These are phyloP conservation scores for Nemurella pictetii DNA, from an alignment of 2,888 invertebrate genomes.

Conservation along the genomic window DNA sequence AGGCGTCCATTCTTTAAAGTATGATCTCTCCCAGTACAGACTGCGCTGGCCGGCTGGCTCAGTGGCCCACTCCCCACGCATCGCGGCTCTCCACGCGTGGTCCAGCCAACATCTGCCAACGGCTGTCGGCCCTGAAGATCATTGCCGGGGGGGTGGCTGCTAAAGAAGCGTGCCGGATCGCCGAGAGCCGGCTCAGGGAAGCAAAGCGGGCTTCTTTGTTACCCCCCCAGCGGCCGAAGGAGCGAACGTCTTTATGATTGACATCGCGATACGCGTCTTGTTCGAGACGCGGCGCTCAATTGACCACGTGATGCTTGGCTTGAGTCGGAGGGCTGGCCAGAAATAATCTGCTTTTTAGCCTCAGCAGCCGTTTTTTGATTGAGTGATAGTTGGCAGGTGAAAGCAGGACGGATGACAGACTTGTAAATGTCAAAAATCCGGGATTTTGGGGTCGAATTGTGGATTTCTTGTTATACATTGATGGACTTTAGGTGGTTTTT, in stretches of 20 bases:
- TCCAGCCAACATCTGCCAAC: background rate
- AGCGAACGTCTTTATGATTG: background rate
- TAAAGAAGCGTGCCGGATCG: background rate
- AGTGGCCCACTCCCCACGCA: background rate
- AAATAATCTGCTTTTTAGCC: background rate
- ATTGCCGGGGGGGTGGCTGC: background rate
- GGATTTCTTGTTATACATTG: too few relatives aligned
- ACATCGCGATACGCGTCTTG: background rate
- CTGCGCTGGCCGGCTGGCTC: too few relatives aligned
- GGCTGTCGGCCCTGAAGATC: background rate
- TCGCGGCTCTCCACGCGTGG: background rate
- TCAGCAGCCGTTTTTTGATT: background rate
- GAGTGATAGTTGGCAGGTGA: background rate
- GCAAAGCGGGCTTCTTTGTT: background rate
- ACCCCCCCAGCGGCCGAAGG: background rate
- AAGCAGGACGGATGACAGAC: too few relatives aligned
- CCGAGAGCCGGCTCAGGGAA: too few relatives aligned
- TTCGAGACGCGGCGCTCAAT: background rate
- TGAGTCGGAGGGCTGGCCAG: background rate
- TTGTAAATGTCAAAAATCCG: too few relatives aligned
- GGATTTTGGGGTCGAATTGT: too few relatives aligned
- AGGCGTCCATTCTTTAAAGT: too few relatives aligned
- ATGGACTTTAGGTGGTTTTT: too few relatives aligned
- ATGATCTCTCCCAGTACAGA: too few relatives aligned
- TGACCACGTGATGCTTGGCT: background rate